Percentiles rank a stretch among this genome's conserved stretches.
Evolutionary conservation across 2,113 vertebrate genomes (phyloP).

Genomic region (Stictonetta naevosa): DNA sequence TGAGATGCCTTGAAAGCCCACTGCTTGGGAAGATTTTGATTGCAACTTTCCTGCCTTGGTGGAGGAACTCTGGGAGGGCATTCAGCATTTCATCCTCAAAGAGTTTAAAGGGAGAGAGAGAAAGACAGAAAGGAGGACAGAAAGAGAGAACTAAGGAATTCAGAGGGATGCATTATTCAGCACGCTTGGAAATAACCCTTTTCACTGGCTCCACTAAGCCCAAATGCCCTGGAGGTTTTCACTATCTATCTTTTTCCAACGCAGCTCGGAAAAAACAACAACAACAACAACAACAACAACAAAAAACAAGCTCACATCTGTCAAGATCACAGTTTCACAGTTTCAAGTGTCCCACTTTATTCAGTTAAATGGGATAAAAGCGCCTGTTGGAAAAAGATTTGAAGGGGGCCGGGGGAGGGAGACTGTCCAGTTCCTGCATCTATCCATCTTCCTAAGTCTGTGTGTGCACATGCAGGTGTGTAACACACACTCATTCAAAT

Average conservation of each 20-base stretch:
- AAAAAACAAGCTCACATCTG: conserved; percentile 68
- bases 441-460: not conserved
- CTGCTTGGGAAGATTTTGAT: conserved; percentile 13
- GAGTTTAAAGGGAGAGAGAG: conserved; percentile 37
- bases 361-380: conserved; percentile 70
- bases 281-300: no score
- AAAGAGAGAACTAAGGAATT: conserved; percentile 66
- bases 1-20: not conserved
- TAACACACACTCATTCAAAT: conserved; percentile 14
- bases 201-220: conserved; percentile 69
- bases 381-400: conserved; percentile 53
- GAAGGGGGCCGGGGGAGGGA: not conserved
- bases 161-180: conserved; percentile 70
- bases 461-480: not conserved
- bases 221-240: conserved; percentile 71
- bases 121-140: conserved; percentile 51
- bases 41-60: not conserved
- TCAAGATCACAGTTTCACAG: conserved; percentile 74
- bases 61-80: conserved; percentile 11
- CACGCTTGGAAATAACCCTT: conserved; percentile 69
- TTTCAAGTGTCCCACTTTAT: conserved; percentile 71
- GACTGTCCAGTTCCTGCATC: conserved; percentile 23
- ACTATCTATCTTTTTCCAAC: conserved; percentile 69
- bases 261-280: conserved; percentile 37
- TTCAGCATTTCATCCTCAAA: conserved; percentile 26